These are phyloP conservation scores for Merodon equestris DNA, from an alignment of 2,888 invertebrate genomes.

Conservation along the genomic window DNA sequence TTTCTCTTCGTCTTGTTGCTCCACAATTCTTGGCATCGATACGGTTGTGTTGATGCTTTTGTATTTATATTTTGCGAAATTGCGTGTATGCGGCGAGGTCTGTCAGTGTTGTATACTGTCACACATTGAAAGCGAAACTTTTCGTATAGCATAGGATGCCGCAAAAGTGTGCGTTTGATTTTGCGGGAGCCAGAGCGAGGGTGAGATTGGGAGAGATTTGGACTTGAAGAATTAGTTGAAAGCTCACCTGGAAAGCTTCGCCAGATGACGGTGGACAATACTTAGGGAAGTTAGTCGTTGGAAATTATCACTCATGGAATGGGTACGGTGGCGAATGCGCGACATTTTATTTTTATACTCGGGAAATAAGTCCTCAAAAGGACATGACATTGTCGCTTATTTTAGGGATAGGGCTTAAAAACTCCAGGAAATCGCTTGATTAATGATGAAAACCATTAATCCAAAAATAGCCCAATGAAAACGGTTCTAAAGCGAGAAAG, in stretches of 20 bases:
- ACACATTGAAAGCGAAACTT: constrained; percentile 59
- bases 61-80: constrained; percentile 39
- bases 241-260: constrained; percentile 13
- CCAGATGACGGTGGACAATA: no score
- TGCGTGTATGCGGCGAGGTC: constrained; percentile 48
- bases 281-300: not conserved
- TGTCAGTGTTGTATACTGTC: constrained; percentile 10
- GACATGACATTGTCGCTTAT: no score
- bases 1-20: no score
- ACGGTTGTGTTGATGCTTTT: constrained; percentile 46
- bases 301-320: constrained; percentile 10
- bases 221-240: constrained; percentile 10
- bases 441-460: no score
- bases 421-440: no score
- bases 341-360: constrained; percentile 16
- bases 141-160: constrained; percentile 20
- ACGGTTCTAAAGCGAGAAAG: no score
- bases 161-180: constrained; percentile 2
- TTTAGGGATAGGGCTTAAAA: no score
- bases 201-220: not conserved
- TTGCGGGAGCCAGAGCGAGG: not conserved
- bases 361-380: no score
- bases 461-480: no score
- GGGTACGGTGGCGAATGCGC: constrained; percentile 51
- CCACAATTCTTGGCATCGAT: constrained; percentile 47